phyloP scores from a whole-genome alignment of 2,113 vertebrate genomes.

The Lepidothrix coronata region DNA sequence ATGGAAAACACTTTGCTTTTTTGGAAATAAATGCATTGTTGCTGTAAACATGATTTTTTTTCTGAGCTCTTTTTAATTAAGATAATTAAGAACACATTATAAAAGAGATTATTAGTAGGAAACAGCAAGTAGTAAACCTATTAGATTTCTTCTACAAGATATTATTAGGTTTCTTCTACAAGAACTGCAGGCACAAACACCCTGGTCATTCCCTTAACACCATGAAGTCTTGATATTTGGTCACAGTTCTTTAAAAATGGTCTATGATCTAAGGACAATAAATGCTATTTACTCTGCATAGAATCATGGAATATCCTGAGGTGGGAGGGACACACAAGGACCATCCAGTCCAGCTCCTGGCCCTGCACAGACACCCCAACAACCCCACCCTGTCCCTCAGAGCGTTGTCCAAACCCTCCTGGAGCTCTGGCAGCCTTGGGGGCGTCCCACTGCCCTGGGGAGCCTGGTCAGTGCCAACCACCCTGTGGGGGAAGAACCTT shows the following conservation, averaged over 20 bases:
- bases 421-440: neutral
- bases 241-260: neutral
- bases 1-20: neutral
- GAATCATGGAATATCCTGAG: neutral
- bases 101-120: constrained; percentile 19
- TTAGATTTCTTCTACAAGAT: neutral
- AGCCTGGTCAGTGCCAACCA: neutral
- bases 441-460: neutral
- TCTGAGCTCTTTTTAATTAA: constrained; percentile 27
- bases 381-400: neutral
- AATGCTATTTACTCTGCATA: neutral
- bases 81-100: constrained; percentile 27
- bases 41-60: constrained; percentile 11
- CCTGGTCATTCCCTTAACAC: neutral
- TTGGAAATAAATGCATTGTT: neutral
- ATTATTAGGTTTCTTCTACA: neutral
- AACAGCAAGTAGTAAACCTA: neutral
- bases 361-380: neutral
- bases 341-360: neutral
- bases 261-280: neutral
- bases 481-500: neutral
- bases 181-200: neutral
- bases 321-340: neutral
- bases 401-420: neutral
- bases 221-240: neutral